A percentile compares a stretch with the other conserved stretches of the same genome.
Conservation (phyloP, 1,140 invertebrate genomes). For the Anoplolepis gracilipes region DNA sequence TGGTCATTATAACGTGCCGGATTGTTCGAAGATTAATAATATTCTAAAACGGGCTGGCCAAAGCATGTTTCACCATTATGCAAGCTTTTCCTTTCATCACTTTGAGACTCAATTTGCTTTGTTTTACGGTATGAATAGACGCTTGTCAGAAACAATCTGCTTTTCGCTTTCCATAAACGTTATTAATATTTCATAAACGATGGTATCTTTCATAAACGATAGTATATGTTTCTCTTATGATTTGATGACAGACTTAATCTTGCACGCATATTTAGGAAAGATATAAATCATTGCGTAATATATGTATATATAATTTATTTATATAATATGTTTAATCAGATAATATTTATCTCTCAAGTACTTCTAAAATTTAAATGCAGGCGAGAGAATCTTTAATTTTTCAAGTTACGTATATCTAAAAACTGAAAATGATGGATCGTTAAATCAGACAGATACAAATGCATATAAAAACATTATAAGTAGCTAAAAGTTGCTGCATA, state of each 20-base stretch:
- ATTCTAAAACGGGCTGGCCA: slow-evolving; percentile 5
- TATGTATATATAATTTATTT: not conserved
- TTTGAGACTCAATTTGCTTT: slow-evolving; percentile 31
- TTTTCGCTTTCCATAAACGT: slow-evolving; percentile 39
- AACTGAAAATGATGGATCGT: slow-evolving; percentile 7
- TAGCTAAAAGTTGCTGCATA: slow-evolving; percentile 13
- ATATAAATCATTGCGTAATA: not conserved
- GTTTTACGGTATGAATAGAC: slow-evolving; percentile 4
- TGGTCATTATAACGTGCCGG: slow-evolving; percentile 14
- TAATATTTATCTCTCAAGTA: not conserved
- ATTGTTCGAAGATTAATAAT: slow-evolving; percentile 49
- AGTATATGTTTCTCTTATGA: not conserved
- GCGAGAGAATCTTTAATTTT: not conserved
- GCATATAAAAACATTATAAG: not conserved
- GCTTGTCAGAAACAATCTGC: not conserved
- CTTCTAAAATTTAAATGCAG: not conserved
- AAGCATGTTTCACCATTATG: slow-evolving; percentile 41
- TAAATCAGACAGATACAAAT: not conserved
- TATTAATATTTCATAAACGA: slow-evolving; percentile 44
- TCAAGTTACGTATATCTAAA: not conserved
- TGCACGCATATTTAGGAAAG: not conserved
- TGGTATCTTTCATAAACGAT: not conserved
- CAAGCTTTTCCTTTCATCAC: slow-evolving; percentile 38
- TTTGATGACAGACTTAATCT: not conserved
- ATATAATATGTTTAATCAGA: not conserved